These are phyloP conservation scores for Zygogramma bicolorata DNA, from an alignment of 2,888 invertebrate genomes.

Conservation along the genomic window DNA sequence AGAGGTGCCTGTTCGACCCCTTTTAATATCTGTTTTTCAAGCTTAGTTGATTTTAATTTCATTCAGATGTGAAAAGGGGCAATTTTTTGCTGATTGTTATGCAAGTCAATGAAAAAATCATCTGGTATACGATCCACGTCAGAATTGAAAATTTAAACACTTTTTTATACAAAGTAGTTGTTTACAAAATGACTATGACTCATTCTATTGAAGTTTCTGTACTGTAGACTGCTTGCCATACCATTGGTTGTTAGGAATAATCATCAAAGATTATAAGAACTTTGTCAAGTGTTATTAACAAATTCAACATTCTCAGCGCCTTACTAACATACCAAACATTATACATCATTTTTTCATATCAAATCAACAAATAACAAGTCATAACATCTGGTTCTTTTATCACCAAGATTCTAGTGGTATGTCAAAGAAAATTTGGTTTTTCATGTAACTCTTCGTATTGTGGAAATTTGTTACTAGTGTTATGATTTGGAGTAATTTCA, in stretches of 20 bases:
- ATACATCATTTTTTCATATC: neutral
- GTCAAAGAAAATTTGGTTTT: neutral
- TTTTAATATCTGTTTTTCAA: too few relatives aligned
- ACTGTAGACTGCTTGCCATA: neutral
- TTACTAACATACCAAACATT: neutral
- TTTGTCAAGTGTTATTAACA: neutral
- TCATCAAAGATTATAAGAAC: neutral
- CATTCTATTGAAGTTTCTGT: constrained; percentile 7
- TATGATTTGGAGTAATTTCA: neutral
- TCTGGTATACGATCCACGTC: too few relatives aligned
- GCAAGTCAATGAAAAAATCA: too few relatives aligned
- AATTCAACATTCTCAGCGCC: neutral
- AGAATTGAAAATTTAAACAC: too few relatives aligned
- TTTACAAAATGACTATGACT: too few relatives aligned
- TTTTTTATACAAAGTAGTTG: too few relatives aligned
- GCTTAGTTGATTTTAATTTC: too few relatives aligned
- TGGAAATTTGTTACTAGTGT: too few relatives aligned
- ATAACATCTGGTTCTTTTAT: neutral
- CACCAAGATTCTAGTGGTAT: neutral
- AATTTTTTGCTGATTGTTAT: too few relatives aligned
- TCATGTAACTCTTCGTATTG: neutral
- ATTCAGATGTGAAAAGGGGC: too few relatives aligned
- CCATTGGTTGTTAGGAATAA: neutral
- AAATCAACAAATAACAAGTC: neutral
- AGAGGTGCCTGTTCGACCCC: too few relatives aligned